Base-by-base conservation (phyloP, 1,140 invertebrate genomes). In the Drosophila ohnishii region DNA sequence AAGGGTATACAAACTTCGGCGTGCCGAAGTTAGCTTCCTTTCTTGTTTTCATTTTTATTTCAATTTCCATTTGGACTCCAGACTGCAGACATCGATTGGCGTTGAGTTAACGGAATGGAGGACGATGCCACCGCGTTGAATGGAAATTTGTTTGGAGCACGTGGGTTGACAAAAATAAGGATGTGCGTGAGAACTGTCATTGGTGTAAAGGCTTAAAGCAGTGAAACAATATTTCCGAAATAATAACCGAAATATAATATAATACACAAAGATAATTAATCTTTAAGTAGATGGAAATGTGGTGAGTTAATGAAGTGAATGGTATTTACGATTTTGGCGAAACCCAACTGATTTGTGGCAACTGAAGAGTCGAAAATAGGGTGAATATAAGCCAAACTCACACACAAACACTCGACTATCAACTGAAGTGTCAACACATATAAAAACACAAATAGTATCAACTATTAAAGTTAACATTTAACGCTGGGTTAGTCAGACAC, bases 401-500 rank as follows among this genome's bases (percentile, higher is more conserved):
- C 16, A 37, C 55, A 64, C 62, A 44, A 19, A 10, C 35, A 13
- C 19, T 35, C 7, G 37, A 14, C 62, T n/a, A 37, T 25, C 44
- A 63, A 63, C 58, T 32, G 14, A 40, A 42, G 10, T 2, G 37
- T 37, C 14, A 64, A 67, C 48, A 42, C 34, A 30, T 39, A 48
- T 28, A 50, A 14, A 30, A 66, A 69, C 37, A 25, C 45, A 66
- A 66, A 22, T 19, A 37, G 13, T 35, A 39, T 37, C 8, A 61
- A 28, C 19, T 34, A 34, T 13, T 64, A 37, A 37, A 16, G 16
- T 32, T 42, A 69, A 69, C 37, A 69, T 42, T 51, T 10, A 53
- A 51, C 25, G 19, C 32, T 32, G 35, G 6, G 34, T 47, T 62
- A 62, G 57, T 35, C n/a, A 6, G 37, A 32, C 47, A 69, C 65